phyloP scores from a whole-genome alignment of 2,113 vertebrate genomes.

The Copsychus sechellarum region DNA sequence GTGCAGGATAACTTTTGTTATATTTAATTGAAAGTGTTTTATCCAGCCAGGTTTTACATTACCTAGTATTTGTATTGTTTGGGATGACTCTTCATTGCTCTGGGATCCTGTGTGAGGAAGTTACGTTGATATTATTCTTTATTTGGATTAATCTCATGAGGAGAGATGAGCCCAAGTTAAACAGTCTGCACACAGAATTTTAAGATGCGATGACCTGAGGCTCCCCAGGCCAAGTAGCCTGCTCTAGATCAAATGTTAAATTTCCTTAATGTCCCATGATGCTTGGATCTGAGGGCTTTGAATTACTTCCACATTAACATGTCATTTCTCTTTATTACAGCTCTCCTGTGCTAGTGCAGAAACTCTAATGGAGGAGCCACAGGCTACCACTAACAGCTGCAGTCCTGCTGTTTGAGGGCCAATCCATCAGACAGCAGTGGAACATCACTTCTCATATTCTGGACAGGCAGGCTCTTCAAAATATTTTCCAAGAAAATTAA shows the following conservation, averaged over 20 bases:
- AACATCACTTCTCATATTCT: slow-evolving; percentile 23
- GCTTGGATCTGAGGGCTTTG: not conserved
- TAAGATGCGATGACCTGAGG: not conserved
- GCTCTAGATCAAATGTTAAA: not conserved
- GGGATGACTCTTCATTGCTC: not conserved
- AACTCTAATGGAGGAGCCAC: slow-evolving; percentile 35
- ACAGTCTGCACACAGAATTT: not conserved
- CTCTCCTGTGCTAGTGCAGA: not conserved
- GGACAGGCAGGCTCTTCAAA: slow-evolving; percentile 19
- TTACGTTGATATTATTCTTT: not conserved
- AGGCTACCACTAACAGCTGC: slow-evolving; percentile 21
- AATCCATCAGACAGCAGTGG: slow-evolving; percentile 9
- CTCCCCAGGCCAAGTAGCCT: not conserved
- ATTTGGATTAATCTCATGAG: not conserved
- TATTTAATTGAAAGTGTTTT: not conserved
- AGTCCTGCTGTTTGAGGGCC: slow-evolving; percentile 19
- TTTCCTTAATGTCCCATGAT: not conserved
- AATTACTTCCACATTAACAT: not conserved
- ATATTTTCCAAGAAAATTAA: slow-evolving; percentile 61
- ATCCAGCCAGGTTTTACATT: not conserved
- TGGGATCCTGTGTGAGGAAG: not conserved
- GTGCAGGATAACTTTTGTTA: not conserved
- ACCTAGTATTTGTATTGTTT: not conserved
- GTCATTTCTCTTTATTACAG: slow-evolving; percentile 22
- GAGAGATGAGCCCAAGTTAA: not conserved